Evolutionary conservation across 2,888 invertebrate species (phyloP).

Genomic region (Andrena flavipes): DNA sequence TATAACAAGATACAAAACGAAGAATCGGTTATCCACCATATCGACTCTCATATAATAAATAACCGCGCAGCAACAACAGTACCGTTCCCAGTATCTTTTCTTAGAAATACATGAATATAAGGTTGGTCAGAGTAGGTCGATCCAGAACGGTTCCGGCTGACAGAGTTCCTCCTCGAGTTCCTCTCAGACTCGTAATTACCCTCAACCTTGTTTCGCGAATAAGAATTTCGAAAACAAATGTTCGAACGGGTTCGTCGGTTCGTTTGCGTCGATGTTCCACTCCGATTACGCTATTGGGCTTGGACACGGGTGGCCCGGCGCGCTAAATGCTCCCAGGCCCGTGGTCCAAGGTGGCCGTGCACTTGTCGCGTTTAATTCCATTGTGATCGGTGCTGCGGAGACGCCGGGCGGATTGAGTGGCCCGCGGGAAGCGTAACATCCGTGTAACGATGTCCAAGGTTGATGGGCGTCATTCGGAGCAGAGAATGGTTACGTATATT

Average conservation of each 20-base stretch:
- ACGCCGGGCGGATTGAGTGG: background rate
- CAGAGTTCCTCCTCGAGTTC: constrained; percentile 11
- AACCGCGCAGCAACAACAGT: too few species aligned
- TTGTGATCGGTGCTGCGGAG: constrained; percentile 3
- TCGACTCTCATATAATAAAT: too few species aligned
- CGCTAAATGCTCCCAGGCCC: constrained; percentile 17
- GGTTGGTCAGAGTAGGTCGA: background rate
- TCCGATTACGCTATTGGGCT: constrained; percentile 32
- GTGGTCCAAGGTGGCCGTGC: background rate
- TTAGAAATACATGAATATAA: background rate
- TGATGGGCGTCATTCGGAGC: background rate
- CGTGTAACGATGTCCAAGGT: constrained; percentile 22
- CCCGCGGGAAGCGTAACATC: background rate
- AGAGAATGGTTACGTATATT: background rate
- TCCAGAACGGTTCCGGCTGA: constrained; percentile 25
- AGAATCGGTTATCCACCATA: too few species aligned
- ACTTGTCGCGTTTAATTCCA: constrained; percentile 32
- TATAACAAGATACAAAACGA: too few species aligned
- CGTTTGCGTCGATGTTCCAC: constrained; percentile 57
- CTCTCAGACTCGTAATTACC: constrained; percentile 31
- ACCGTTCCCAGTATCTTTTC: too few species aligned
- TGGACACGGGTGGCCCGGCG: constrained; percentile 11
- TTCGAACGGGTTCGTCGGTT: constrained; percentile 49
- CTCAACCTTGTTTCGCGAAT: constrained; percentile 37
- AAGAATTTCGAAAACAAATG: constrained; percentile 56